These are phyloP conservation scores for Carollia perspicillata DNA, from an alignment of 2,113 vertebrate genomes.

Conservation along the genomic window DNA sequence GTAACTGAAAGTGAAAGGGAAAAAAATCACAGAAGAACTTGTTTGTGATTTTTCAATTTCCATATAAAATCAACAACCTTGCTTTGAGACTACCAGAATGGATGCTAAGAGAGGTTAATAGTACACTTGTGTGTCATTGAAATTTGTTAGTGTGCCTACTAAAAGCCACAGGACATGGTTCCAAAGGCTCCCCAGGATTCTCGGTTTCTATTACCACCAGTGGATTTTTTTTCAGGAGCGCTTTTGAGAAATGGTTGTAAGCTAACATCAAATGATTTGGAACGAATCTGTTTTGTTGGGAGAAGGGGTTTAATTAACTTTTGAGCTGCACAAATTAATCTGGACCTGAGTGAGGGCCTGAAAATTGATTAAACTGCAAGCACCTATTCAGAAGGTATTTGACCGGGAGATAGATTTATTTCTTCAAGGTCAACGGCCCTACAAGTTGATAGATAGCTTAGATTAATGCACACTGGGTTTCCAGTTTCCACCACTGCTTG, in stretches of 20 bases:
- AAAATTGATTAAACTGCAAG: constrained; percentile 59
- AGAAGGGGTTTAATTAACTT: constrained; percentile 65
- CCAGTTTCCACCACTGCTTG: neutral
- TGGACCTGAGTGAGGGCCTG: constrained; percentile 14
- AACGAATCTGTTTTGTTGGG: constrained; percentile 39
- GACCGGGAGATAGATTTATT: constrained; percentile 60
- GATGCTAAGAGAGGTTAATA: neutral
- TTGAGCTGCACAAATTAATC: constrained; percentile 47
- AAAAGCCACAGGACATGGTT: neutral
- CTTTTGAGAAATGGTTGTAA: constrained; percentile 34
- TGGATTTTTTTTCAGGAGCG: neutral
- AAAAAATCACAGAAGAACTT: neutral
- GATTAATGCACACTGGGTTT: constrained; percentile 16
- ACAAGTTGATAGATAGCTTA: constrained; percentile 36
- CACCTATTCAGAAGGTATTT: constrained; percentile 58
- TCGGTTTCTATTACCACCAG: neutral
- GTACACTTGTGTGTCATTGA: neutral
- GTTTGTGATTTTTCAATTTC: constrained; percentile 35
- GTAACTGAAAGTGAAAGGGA: constrained; percentile 44
- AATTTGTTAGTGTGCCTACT: neutral
- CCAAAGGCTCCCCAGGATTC: neutral
- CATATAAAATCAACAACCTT: constrained; percentile 31
- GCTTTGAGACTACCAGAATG: neutral
- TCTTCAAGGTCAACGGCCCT: constrained; percentile 50
- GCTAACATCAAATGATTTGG: constrained; percentile 42